A percentile compares a stretch with the other conserved stretches of the same genome.
These are phyloP conservation scores for Pseudopipra pipra DNA, from an alignment of 2,113 vertebrate species.

Conservation along the genomic window DNA sequence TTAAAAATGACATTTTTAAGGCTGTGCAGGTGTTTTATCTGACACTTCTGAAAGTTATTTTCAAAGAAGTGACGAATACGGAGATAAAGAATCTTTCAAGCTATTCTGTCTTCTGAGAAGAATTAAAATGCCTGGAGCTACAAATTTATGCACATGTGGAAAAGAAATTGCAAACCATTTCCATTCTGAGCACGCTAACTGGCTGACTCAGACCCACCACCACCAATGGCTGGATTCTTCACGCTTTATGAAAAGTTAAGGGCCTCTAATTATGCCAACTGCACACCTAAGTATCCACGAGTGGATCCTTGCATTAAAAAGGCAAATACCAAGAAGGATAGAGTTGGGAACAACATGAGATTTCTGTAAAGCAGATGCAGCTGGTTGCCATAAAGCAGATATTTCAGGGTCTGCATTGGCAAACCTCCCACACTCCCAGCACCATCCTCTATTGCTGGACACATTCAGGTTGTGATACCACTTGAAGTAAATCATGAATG, in stretches of 20 bases:
- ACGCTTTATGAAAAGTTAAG: neutral
- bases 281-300: neutral
- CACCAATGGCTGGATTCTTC: neutral
- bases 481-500: neutral
- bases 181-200: neutral
- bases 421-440: neutral
- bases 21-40: constrained; percentile 19
- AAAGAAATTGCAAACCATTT: constrained; percentile 10
- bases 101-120: neutral
- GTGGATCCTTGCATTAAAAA: neutral
- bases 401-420: neutral
- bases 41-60: constrained; percentile 16
- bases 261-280: neutral
- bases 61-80: neutral
- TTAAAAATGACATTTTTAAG: constrained; percentile 8
- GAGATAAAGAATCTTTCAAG: constrained; percentile 16
- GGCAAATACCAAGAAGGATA: neutral
- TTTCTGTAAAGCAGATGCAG: neutral
- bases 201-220: neutral
- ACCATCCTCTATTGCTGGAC: neutral
- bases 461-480: neutral
- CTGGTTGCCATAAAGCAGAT: neutral
- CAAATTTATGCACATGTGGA: neutral
- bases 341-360: neutral
- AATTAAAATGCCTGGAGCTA: neutral